Evolutionary conservation across 2,113 vertebrate genomes (phyloP), one percentile per base, ranked within the genome.

Genomic region (Chunga burmeisteri): DNA sequence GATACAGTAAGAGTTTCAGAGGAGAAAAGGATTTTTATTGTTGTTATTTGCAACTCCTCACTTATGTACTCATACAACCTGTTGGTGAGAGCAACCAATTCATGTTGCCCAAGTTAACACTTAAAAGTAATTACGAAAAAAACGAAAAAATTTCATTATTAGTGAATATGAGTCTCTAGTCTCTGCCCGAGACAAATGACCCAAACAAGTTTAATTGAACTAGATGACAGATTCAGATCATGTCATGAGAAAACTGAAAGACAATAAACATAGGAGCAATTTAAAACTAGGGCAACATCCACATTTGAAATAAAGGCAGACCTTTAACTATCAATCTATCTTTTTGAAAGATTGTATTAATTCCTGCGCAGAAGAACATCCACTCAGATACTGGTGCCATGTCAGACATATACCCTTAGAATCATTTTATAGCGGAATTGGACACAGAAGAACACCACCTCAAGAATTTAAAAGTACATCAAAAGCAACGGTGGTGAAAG

Each of bases 401-500:
- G 63, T 90, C 32, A 85, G 75, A 81, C 13, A 16, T 1, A 15
- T 17, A 84, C 40, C 84, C 93, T 42, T 82, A 81, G 88, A 97
- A 79, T 30, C 19, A 32, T 61, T 85, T 89, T 65, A 70, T 66
- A 97, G 70, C 0, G 7, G 89, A 96, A 97, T 32, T 7, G 18
- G 77, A 86, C 77, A 94, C 49, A 86, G 92, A 86, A 58, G 38
- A 59, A 83, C 86, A 94, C 61, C 70, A 86, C 70, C 66, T 90
- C 11, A 53, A 88, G 94, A 75, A 72, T 86, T 93, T 90, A 95
- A 93, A 63, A 67, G 42, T 66, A 53, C 59, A 53, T 68, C 81
- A 93, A 80, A 88, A 96, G 88, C 81, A 86, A 5, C 14, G 40
- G 77, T 65, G 36, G 65, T 93, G 89, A 97, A 95, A 92, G 67